Percentiles rank a stretch among this genome's conserved stretches.
phyloP scores from a whole-genome alignment of 2,113 vertebrate species.

The Alouatta palliata region DNA sequence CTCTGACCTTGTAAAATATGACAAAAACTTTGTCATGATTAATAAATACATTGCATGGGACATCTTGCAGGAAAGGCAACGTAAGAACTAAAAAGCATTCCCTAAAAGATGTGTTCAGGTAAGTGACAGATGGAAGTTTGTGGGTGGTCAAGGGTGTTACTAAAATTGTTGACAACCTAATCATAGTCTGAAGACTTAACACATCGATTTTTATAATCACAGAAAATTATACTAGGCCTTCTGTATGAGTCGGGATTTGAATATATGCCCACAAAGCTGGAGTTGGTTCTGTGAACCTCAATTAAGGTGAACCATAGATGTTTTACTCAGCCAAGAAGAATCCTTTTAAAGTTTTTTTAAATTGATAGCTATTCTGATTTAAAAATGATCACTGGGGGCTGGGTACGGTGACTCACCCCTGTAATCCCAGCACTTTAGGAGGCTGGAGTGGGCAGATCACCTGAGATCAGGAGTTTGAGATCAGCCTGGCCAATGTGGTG shows the following conservation, averaged over 20 bases:
- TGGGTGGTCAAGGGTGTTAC: neutral
- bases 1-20: constrained; percentile 6
- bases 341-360: neutral
- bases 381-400: neutral
- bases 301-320: neutral
- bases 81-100: neutral
- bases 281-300: neutral
- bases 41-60: neutral
- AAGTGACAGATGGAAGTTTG: constrained; percentile 21
- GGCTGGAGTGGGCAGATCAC: no score
- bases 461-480: no score
- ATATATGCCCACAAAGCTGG: neutral
- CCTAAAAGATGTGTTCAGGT: neutral
- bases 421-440: no score
- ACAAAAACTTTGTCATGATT: neutral
- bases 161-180: neutral
- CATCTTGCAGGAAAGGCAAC: neutral
- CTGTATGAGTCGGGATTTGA: neutral
- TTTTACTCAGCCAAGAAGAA: neutral
- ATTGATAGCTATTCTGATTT: neutral
- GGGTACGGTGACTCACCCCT: no score
- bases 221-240: constrained; percentile 15
- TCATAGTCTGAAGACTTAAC: neutral
- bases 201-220: neutral
- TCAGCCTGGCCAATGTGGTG: no score